A percentile compares a stretch with the other conserved stretches of the same genome.
Conservation (phyloP, 2,113 vertebrate genomes). For the Suncus etruscus region DNA sequence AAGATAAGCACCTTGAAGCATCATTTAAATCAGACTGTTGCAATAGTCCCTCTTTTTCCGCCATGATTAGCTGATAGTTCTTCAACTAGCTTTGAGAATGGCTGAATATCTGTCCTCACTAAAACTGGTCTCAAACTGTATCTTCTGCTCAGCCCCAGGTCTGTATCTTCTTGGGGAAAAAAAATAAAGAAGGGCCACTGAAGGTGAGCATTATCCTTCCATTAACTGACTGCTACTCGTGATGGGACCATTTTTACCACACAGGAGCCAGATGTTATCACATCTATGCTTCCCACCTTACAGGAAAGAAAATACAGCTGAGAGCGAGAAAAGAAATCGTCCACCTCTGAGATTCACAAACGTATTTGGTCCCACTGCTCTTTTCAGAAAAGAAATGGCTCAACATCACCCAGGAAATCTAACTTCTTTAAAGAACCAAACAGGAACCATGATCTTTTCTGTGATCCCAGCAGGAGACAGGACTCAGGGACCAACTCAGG, state of each 20-base stretch:
- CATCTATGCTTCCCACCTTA: neutral
- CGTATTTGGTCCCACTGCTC: too few species aligned
- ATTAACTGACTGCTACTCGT: neutral
- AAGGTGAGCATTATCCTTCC: neutral
- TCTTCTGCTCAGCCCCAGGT: neutral
- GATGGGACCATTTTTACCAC: neutral
- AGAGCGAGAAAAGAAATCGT: neutral
- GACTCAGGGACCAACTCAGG: too few species aligned
- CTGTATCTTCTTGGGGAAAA: neutral
- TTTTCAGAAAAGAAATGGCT: too few species aligned
- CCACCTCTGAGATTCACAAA: too few species aligned
- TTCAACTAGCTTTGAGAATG: neutral
- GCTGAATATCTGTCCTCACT: neutral
- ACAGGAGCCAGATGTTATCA: neutral
- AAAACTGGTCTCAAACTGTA: neutral
- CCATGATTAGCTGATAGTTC: neutral
- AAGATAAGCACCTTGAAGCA: neutral
- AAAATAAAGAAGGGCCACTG: too few species aligned
- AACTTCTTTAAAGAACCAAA: too few species aligned
- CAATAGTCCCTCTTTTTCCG: neutral
- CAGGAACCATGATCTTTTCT: too few species aligned
- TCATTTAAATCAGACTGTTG: neutral
- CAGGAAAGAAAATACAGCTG: neutral
- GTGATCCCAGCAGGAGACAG: too few species aligned
- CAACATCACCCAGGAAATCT: too few species aligned